Conservation (phyloP, 2,797 vertebrate genomes). For the Pipistrellus nathusii region DNA sequence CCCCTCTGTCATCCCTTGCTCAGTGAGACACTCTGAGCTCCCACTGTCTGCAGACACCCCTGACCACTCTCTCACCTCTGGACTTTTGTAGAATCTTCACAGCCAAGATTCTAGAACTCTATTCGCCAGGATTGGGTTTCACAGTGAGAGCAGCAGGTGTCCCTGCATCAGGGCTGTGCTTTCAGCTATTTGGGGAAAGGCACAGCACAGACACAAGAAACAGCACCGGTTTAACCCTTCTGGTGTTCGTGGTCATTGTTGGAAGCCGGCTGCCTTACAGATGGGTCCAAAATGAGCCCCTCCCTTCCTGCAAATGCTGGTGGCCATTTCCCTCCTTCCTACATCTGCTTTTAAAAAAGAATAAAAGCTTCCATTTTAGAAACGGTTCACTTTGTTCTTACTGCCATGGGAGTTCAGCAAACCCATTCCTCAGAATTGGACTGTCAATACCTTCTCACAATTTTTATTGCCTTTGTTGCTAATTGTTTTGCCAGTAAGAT, state of each 20-base stretch:
- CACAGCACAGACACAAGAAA: accelerated
- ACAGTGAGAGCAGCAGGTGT: too few relatives aligned
- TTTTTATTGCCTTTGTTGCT: not conserved
- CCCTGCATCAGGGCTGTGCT: not conserved
- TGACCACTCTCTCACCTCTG: not conserved
- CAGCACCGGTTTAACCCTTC: not conserved
- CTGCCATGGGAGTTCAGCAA: not conserved
- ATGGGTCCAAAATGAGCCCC: accelerated
- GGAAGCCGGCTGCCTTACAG: not conserved
- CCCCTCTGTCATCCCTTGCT: not conserved
- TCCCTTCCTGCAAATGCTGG: not conserved
- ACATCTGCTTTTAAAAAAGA: not conserved
- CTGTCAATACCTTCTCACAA: not conserved
- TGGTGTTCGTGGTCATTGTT: not conserved
- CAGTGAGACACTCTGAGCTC: not conserved
- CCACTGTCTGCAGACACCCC: not conserved
- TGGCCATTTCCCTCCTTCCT: not conserved
- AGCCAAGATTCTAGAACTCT: not conserved
- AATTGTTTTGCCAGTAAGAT: slow-evolving; percentile 24
- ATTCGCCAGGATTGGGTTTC: not conserved
- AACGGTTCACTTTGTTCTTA: not conserved
- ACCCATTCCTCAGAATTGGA: not conserved
- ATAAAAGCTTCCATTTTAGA: not conserved
- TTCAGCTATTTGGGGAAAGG: not conserved
- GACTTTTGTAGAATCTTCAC: not conserved